phyloP scores from a whole-genome alignment of 2,113 vertebrate species.

The Oreochromis spilurus region DNA sequence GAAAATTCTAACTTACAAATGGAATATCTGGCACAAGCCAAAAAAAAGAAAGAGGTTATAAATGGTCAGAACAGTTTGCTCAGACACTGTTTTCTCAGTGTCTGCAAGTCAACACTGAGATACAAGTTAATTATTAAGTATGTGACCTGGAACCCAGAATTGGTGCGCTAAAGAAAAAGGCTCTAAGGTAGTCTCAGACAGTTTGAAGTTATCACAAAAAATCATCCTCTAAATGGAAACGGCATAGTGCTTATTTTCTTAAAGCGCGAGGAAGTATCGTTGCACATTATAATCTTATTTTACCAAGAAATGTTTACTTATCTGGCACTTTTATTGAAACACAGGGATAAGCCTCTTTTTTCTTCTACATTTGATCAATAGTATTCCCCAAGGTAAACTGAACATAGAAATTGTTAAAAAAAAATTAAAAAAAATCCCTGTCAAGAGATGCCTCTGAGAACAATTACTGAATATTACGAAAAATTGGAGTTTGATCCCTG shows the following conservation, averaged over 20 bases:
- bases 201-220: not conserved
- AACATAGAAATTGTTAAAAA: not conserved
- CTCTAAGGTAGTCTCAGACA: not conserved
- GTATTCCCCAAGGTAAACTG: not conserved
- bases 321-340: not conserved
- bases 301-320: not conserved
- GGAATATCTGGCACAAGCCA: not conserved
- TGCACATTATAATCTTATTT: not conserved
- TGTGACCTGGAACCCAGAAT: not conserved
- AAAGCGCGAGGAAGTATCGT: not conserved
- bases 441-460: not conserved
- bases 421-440: not conserved
- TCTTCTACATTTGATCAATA: not conserved
- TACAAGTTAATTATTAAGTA: not conserved
- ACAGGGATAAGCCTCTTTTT: not conserved
- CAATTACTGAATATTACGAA: not conserved
- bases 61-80: not conserved
- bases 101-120: not conserved
- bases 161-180: not conserved
- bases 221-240: not conserved
- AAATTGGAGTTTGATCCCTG: constrained; percentile 18
- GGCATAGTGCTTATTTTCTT: not conserved
- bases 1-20: not conserved
- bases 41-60: not conserved
- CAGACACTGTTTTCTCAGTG: constrained; percentile 1